Evolutionary conservation across 64 coral and sea anemone species (phyloP).

Genomic region (Stylophora pistillata): DNA sequence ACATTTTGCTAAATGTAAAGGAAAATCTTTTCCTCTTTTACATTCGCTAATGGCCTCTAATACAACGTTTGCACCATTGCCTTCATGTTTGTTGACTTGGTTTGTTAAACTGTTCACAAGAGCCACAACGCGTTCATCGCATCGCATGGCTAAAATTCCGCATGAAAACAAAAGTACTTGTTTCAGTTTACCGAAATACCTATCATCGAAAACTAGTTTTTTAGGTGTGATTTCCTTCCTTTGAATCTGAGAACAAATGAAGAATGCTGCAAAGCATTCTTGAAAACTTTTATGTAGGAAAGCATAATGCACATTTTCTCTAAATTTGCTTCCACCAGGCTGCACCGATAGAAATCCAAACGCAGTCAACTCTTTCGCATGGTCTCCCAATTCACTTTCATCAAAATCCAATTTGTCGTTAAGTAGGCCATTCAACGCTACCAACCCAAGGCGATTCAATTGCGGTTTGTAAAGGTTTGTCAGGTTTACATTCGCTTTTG

Average conservation of each 20-base stretch:
- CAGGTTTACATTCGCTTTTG: not conserved
- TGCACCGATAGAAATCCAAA: not conserved
- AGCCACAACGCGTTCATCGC: not conserved
- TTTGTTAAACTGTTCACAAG: not conserved
- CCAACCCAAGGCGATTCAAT: not conserved
- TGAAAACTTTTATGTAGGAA: constrained; percentile 24
- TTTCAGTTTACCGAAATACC: not conserved
- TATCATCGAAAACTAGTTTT: not conserved
- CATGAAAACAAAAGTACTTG: not conserved
- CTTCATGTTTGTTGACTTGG: not conserved
- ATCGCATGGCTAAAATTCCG: not conserved
- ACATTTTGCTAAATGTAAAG: not conserved
- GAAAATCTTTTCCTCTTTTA: not conserved
- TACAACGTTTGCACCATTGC: not conserved
- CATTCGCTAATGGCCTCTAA: not conserved
- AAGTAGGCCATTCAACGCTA: not conserved
- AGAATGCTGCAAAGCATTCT: constrained; percentile 13
- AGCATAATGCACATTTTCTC: not conserved
- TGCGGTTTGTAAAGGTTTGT: not conserved
- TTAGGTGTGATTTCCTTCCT: not conserved
- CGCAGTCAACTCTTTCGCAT: not conserved
- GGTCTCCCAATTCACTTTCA: not conserved
- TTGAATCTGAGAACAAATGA: not conserved
- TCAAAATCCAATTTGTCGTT: not conserved
- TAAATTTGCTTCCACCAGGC: not conserved